Conservation (phyloP, 1,140 invertebrate genomes). For the Phortica variegata region DNA sequence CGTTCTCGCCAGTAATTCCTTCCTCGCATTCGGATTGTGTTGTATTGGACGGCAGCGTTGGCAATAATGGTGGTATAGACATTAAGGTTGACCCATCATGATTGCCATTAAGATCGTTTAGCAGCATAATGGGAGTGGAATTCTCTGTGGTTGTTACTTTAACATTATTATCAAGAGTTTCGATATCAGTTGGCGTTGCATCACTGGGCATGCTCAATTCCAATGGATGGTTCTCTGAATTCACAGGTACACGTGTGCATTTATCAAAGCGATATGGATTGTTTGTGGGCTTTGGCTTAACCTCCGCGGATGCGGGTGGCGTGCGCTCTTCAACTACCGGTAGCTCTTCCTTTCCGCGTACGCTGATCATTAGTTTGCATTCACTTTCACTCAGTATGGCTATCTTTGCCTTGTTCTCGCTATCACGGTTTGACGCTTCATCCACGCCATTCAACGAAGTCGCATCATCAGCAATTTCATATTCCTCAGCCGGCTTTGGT, state of each 20-base stretch:
- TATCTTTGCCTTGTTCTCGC: slow-evolving; percentile 40
- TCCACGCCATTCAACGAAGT: slow-evolving; percentile 56
- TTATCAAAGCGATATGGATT: slow-evolving; percentile 32
- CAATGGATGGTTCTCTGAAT: slow-evolving; percentile 46
- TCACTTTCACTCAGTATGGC: slow-evolving; percentile 55
- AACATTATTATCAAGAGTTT: slow-evolving; percentile 30
- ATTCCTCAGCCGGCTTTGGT: slow-evolving; percentile 45
- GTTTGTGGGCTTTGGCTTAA: slow-evolving; percentile 1
- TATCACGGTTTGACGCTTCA: slow-evolving; percentile 19
- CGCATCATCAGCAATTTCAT: slow-evolving; percentile 64
- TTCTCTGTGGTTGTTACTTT: no score
- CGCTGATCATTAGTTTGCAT: slow-evolving; percentile 60
- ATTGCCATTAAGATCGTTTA: slow-evolving; percentile 56
- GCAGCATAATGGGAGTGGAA: slow-evolving; percentile 21
- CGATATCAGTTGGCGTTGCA: slow-evolving; percentile 9
- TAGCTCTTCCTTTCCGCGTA: slow-evolving; percentile 70
- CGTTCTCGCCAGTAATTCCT: slow-evolving; percentile 14
- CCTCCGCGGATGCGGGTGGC: slow-evolving; percentile 3
- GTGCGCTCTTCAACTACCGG: slow-evolving; percentile 57
- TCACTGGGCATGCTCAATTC: slow-evolving; percentile 15
- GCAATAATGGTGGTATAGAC: not conserved
- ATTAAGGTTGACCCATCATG: slow-evolving; percentile 35
- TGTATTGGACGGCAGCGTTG: not conserved
- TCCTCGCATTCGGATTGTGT: not conserved
- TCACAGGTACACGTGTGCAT: slow-evolving; percentile 43